A percentile compares a stretch with the other conserved stretches of the same genome.
These are phyloP conservation scores for Lasioglossum albipes DNA, from an alignment of 1,140 invertebrate genomes.

Conservation along the genomic window DNA sequence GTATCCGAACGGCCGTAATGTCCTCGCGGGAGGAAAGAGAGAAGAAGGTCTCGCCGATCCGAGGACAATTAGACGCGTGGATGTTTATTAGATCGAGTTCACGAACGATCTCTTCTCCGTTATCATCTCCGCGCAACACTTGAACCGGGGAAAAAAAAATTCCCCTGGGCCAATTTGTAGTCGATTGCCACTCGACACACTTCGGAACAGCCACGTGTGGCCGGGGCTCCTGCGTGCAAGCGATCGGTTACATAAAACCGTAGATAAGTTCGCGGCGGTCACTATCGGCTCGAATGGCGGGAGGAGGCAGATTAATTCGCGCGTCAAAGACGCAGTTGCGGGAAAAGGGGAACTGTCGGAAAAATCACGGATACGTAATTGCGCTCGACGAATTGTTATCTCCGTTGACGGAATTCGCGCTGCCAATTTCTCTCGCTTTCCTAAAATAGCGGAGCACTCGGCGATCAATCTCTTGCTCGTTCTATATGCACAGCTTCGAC, in stretches of 20 bases:
- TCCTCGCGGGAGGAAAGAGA: too few relatives aligned
- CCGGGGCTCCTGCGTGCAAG: too few relatives aligned
- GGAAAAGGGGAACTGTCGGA: not conserved
- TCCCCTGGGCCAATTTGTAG: not conserved
- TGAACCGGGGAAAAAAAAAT: conserved; percentile 1
- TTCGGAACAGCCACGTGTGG: conserved; percentile 17
- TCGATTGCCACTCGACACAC: conserved; percentile 34
- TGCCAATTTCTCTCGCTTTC: too few relatives aligned
- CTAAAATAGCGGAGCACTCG: too few relatives aligned
- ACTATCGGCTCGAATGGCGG: not conserved
- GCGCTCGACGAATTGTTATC: not conserved
- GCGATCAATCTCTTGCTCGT: too few relatives aligned
- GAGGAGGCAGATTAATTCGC: not conserved
- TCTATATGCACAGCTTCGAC: too few relatives aligned
- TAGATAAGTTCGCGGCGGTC: not conserved
- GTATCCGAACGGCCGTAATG: too few relatives aligned
- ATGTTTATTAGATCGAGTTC: not conserved
- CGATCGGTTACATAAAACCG: conserved; percentile 16
- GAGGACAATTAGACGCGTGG: not conserved
- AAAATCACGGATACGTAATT: not conserved
- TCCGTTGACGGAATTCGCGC: not conserved
- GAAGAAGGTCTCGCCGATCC: not conserved
- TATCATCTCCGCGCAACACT: conserved; percentile 5
- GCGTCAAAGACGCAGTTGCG: not conserved
- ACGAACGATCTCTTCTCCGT: not conserved